phyloP scores from a whole-genome alignment of 2,888 invertebrate genomes.

The Cremastinae sp. region DNA sequence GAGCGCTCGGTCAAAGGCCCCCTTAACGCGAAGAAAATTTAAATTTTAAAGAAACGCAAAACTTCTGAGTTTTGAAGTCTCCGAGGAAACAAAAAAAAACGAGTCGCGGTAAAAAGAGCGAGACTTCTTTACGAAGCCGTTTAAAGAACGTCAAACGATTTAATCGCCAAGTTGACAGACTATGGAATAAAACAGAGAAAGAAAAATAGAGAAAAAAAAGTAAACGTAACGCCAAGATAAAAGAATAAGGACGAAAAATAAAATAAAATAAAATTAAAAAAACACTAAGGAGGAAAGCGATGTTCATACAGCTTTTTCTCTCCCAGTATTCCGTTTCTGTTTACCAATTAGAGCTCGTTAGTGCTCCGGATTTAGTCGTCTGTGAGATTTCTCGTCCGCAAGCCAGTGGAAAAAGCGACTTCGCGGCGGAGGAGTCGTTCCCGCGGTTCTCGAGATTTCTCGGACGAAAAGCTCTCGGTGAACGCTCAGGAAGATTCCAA shows the following conservation, averaged over 20 bases:
- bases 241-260: not conserved
- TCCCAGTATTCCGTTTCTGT: constrained; percentile 49
- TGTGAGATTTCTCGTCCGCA: constrained; percentile 31
- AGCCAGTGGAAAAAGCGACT: constrained; percentile 58
- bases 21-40: constrained; percentile 66
- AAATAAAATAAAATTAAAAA: constrained; percentile 3
- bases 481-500: constrained; percentile 2
- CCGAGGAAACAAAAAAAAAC: too few species aligned
- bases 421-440: constrained; percentile 11
- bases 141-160: too few species aligned
- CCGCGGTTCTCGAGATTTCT: constrained; percentile 7
- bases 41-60: constrained; percentile 67
- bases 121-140: too few species aligned
- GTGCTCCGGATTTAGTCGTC: constrained; percentile 16
- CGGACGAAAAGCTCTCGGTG: constrained; percentile 43
- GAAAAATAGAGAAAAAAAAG: not conserved
- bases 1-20: constrained; percentile 16
- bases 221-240: not conserved
- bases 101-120: too few species aligned
- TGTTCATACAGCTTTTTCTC: constrained; percentile 45
- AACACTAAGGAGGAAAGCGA: constrained; percentile 6
- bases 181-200: not conserved
- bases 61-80: constrained; percentile 55
- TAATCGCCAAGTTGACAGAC: too few species aligned
- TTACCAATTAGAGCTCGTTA: constrained; percentile 71